A percentile compares a stretch with the other conserved stretches of the same genome.
phyloP scores from a whole-genome alignment of 2,888 invertebrate species.

The Dusona sp. region DNA sequence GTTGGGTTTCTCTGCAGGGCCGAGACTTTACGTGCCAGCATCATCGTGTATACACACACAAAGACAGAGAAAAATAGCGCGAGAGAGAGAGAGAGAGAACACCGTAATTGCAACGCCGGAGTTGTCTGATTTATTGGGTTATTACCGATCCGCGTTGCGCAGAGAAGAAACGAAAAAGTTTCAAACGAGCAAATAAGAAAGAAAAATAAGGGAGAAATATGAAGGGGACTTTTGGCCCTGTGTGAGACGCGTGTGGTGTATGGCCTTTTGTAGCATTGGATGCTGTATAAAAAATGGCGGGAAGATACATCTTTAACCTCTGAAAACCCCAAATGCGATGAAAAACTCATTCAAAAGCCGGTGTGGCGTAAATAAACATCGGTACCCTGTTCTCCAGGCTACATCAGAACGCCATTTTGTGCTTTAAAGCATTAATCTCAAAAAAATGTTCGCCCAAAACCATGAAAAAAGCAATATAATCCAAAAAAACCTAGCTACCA shows the following conservation, averaged over 20 bases:
- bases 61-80: slow-evolving; percentile 58
- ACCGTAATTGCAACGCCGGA: slow-evolving; percentile 82
- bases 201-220: slow-evolving; percentile 42
- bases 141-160: slow-evolving; percentile 81
- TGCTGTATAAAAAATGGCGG: slow-evolving; percentile 7
- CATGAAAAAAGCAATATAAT: too few species aligned
- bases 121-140: slow-evolving; percentile 84
- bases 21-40: slow-evolving; percentile 57
- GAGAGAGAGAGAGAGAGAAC: slow-evolving; percentile 9
- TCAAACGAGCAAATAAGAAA: slow-evolving; percentile 30
- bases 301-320: neutral
- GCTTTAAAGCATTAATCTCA: too few species aligned
- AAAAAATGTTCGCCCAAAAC: too few species aligned
- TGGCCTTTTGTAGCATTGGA: slow-evolving; percentile 22
- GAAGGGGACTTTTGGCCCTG: slow-evolving; percentile 37
- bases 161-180: slow-evolving; percentile 46
- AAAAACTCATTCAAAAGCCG: neutral
- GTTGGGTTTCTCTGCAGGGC: slow-evolving; percentile 77
- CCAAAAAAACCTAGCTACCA: neutral
- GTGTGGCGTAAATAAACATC: neutral
- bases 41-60: slow-evolving; percentile 34
- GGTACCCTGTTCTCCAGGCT: neutral
- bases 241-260: slow-evolving; percentile 36
- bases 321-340: neutral
- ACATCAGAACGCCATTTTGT: neutral